Percentiles rank a stretch among this genome's conserved stretches.
These are phyloP conservation scores for Thymallus thymallus DNA, from an alignment of 2,113 vertebrate species.

Conservation along the genomic window DNA sequence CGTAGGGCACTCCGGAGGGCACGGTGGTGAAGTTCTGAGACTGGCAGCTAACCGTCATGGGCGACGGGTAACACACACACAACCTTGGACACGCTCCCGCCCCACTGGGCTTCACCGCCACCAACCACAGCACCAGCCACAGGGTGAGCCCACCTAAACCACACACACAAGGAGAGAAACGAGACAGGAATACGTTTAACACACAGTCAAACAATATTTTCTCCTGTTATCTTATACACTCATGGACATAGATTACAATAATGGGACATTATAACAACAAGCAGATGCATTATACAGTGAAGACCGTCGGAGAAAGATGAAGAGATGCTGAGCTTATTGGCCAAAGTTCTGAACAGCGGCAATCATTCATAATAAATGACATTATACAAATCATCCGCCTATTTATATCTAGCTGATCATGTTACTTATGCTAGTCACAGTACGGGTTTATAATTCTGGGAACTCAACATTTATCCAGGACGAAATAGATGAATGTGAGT, in stretches of 20 bases:
- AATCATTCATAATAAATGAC: slow-evolving; percentile 58
- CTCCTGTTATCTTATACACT: not conserved
- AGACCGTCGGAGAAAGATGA: not conserved
- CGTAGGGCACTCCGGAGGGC: slow-evolving; percentile 83
- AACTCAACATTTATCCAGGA: not conserved
- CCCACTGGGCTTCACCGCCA: slow-evolving; percentile 75
- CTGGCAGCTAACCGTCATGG: slow-evolving; percentile 97
- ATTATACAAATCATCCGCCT: slow-evolving; percentile 50
- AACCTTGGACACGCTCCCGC: slow-evolving; percentile 83
- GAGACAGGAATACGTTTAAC: not conserved
- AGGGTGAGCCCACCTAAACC: slow-evolving; percentile 72
- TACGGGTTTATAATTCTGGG: not conserved
- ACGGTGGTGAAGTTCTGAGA: slow-evolving; percentile 93
- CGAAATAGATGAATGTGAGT: no score
- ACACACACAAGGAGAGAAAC: no score
- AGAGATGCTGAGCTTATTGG: slow-evolving; percentile 23
- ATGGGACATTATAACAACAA: not conserved
- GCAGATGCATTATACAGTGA: no score
- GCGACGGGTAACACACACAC: slow-evolving; percentile 92
- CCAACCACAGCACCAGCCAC: slow-evolving; percentile 82
- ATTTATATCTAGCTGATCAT: slow-evolving; percentile 38
- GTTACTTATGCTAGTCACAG: slow-evolving; percentile 32
- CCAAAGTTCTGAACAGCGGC: slow-evolving; percentile 30
- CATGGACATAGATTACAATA: not conserved
- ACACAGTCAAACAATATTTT: no score